Evolutionary conservation across 2,797 vertebrate species (phyloP).

Genomic region (Corythornis leucogaster): DNA sequence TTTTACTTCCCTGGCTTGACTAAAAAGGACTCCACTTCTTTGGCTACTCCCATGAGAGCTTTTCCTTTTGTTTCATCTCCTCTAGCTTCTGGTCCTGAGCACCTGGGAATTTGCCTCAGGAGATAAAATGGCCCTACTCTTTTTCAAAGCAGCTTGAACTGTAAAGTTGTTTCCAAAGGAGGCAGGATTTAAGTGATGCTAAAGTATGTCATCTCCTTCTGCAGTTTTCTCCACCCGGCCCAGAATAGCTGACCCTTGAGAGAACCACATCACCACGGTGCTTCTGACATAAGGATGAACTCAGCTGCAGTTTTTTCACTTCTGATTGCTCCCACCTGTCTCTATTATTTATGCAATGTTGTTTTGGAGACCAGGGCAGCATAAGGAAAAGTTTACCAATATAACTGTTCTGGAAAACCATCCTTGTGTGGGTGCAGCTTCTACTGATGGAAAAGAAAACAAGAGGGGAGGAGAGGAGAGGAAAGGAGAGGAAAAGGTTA

Average conservation of each 20-base stretch:
- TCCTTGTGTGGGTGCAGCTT: conserved; percentile 27
- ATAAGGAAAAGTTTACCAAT: conserved; percentile 37
- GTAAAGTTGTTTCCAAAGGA: not conserved
- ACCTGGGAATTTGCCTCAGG: not conserved
- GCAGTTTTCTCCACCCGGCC: not conserved
- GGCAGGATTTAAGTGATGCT: not conserved
- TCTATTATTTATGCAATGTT: conserved; percentile 44
- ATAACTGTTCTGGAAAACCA: not conserved
- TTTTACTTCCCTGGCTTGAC: not conserved
- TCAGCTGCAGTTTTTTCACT: conserved; percentile 32
- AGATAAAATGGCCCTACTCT: not conserved
- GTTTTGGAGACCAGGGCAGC: conserved; percentile 50
- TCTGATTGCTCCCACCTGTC: conserved; percentile 39
- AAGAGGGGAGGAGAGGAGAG: not conserved
- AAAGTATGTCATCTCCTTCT: not conserved
- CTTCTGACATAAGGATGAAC: conserved; percentile 50
- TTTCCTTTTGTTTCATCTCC: conserved; percentile 23
- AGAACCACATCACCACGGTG: not conserved
- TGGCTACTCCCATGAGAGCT: not conserved
- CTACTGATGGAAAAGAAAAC: not conserved
- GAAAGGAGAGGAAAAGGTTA: not conserved
- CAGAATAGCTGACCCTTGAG: conserved; percentile 52
- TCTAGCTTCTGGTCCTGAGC: not conserved
- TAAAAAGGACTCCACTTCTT: not conserved
- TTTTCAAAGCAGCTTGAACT: conserved; percentile 1